A percentile compares a stretch with the other conserved stretches of the same genome.
Conservation (phyloP, 2,113 vertebrate species). For the Eonycteris spelaea region DNA sequence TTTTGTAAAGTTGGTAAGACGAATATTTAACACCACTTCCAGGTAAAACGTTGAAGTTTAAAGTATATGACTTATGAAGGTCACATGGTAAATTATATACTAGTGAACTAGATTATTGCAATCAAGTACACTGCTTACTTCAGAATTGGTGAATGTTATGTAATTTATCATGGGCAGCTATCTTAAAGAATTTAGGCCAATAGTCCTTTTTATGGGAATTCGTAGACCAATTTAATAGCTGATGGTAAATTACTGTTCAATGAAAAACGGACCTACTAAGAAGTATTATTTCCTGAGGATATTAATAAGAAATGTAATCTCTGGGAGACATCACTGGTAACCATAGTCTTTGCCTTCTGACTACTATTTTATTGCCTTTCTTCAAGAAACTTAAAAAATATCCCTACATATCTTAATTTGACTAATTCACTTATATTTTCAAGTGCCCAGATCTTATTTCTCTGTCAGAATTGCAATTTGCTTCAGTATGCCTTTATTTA, state of each 20-base stretch:
- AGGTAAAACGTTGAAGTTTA: neutral
- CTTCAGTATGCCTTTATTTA: constrained; percentile 36
- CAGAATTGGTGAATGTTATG: neutral
- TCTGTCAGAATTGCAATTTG: constrained; percentile 46
- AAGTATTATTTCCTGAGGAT: neutral
- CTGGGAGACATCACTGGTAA: neutral
- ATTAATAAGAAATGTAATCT: neutral
- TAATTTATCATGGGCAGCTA: neutral
- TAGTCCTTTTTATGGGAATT: neutral
- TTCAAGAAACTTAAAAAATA: constrained; percentile 35
- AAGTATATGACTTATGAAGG: neutral
- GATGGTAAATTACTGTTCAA: neutral
- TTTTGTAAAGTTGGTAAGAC: neutral
- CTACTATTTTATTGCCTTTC: constrained; percentile 21
- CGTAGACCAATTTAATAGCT: neutral
- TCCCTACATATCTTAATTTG: neutral
- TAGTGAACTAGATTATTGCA: neutral
- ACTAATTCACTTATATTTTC: constrained; percentile 46
- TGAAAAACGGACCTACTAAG: neutral
- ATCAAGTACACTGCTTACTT: neutral
- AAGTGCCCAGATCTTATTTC: constrained; percentile 20
- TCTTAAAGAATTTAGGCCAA: neutral
- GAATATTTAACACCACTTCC: neutral
- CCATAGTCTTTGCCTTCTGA: neutral
- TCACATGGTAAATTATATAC: neutral